These are phyloP conservation scores for Tupaia tana DNA, from an alignment of 2,113 vertebrate species.

Conservation along the genomic window DNA sequence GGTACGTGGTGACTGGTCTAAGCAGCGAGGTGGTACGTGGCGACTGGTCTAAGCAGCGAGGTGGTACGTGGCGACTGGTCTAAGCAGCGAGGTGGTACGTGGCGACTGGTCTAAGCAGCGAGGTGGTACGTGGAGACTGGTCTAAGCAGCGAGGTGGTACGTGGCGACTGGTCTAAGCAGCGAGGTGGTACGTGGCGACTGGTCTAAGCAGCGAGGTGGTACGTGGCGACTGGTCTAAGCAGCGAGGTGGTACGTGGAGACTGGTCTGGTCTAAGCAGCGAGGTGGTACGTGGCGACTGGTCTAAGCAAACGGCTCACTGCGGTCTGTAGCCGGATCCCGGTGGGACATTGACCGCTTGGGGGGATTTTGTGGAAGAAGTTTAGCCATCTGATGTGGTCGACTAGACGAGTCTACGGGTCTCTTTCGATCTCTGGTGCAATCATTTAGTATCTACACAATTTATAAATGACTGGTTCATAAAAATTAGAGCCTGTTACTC, in stretches of 20 bases:
- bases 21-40: no score
- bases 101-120: neutral
- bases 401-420: neutral
- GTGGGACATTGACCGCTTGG: neutral
- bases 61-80: no score
- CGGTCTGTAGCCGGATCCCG: neutral
- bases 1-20: neutral
- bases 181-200: no score
- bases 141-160: neutral
- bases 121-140: neutral
- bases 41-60: neutral
- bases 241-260: neutral
- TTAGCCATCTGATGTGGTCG: neutral
- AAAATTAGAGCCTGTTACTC: neutral
- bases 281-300: neutral
- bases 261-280: neutral
- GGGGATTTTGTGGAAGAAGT: slow-evolving; percentile 15
- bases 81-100: neutral
- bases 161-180: neutral
- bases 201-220: neutral
- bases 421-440: neutral
- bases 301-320: neutral
- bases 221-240: neutral
- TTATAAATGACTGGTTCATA: neutral
- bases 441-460: neutral